A percentile compares a stretch with the other conserved stretches of the same genome.
Evolutionary conservation across 2,113 vertebrate species (phyloP).

Genomic region (Aramus guarauna): DNA sequence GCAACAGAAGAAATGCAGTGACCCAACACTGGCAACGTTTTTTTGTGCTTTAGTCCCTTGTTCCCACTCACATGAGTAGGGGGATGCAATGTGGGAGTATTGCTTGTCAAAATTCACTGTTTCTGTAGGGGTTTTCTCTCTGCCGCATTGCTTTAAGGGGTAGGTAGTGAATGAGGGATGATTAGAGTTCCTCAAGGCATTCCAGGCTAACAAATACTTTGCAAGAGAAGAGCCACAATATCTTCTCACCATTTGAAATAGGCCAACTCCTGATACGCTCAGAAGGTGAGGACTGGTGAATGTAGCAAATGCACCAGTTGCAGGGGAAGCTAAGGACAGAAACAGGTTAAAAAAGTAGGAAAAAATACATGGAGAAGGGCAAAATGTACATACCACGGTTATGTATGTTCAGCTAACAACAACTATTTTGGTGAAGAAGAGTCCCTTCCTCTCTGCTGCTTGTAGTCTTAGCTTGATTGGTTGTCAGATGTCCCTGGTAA

Average conservation of each 20-base stretch:
- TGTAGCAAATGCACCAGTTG: neutral
- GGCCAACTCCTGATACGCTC: neutral
- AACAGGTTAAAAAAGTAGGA: neutral
- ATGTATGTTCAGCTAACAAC: neutral
- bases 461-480: neutral
- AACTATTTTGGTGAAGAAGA: neutral
- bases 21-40: neutral
- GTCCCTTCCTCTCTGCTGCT: neutral
- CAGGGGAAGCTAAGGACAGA: neutral
- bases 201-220: neutral
- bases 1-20: neutral
- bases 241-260: neutral
- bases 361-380: neutral
- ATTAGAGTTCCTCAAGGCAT: rapidly evolving
- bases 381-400: neutral
- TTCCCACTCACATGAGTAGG: neutral
- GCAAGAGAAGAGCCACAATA: neutral
- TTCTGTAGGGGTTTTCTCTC: neutral
- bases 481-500: neutral
- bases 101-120: neutral
- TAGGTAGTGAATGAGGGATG: neutral
- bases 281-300: neutral
- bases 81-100: neutral
- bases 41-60: neutral
- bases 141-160: rapidly evolving